A percentile compares a stretch with the other conserved stretches of the same genome.
These are phyloP conservation scores for Melanostoma mellinum DNA, from an alignment of 2,888 invertebrate species.

Conservation along the genomic window DNA sequence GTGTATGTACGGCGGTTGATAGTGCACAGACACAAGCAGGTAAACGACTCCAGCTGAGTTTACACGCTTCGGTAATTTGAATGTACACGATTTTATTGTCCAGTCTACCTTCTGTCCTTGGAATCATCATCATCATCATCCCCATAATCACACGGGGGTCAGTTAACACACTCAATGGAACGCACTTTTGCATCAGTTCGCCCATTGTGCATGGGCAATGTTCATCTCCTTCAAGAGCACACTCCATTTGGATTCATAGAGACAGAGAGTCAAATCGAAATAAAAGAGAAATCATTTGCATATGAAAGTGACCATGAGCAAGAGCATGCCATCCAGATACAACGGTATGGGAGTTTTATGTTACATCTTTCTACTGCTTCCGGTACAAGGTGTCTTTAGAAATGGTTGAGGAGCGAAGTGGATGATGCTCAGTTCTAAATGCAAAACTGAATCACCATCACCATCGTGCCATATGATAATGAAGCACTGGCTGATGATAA, in stretches of 20 bases:
- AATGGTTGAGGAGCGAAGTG: neutral
- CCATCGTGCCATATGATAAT: slow-evolving; percentile 42
- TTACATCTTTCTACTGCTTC: slow-evolving; percentile 49
- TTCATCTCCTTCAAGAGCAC: slow-evolving; percentile 24
- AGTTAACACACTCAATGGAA: slow-evolving; percentile 28
- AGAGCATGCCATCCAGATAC: slow-evolving; percentile 4
- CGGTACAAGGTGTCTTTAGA: slow-evolving; percentile 26
- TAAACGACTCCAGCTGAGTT: slow-evolving; percentile 40
- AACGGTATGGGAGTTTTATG: slow-evolving; percentile 20
- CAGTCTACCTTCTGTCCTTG: slow-evolving; percentile 42
- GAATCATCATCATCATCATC: slow-evolving; percentile 9
- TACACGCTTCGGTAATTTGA: slow-evolving; percentile 31
- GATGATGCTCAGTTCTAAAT: slow-evolving; percentile 38
- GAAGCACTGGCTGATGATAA: slow-evolving; percentile 12
- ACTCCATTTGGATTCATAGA: slow-evolving; percentile 31
- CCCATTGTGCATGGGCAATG: neutral
- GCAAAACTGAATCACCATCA: slow-evolving; percentile 51
- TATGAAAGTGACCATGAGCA: slow-evolving; percentile 50
- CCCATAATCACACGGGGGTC: slow-evolving; percentile 19
- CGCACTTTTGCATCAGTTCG: slow-evolving; percentile 34
- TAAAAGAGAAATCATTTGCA: slow-evolving; percentile 42
- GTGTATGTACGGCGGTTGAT: neutral
- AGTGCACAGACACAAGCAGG: slow-evolving; percentile 42
- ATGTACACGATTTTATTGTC: slow-evolving; percentile 22
- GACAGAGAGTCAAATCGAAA: slow-evolving; percentile 21